phyloP scores from a whole-genome alignment of 2,888 invertebrate genomes.

The Drosophila atripex region DNA sequence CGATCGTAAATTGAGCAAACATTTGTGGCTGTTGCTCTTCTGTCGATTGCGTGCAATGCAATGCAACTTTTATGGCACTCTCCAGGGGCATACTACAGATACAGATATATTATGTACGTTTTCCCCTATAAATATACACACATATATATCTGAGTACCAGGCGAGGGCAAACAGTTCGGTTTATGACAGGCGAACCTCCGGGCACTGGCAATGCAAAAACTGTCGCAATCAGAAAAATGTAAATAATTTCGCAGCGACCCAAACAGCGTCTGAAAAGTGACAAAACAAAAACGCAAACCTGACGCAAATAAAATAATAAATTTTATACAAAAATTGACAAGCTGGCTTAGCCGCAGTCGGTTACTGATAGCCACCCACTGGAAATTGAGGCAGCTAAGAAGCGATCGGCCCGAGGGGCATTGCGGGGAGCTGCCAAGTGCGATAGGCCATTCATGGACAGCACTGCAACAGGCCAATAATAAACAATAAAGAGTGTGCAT shows the following conservation, averaged over 20 bases:
- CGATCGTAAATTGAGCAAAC: conserved; percentile 78
- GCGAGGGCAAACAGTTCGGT: conserved; percentile 68
- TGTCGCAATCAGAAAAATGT: conserved; percentile 75
- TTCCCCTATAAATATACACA: not conserved
- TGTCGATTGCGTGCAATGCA: conserved; percentile 75
- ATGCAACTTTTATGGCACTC: conserved; percentile 77
- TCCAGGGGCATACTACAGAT: conserved; percentile 27
- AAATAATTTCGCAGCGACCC: conserved; percentile 66
- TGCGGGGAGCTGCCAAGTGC: conserved; percentile 23
- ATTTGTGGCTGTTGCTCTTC: conserved; percentile 59
- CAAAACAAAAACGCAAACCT: conserved; percentile 47
- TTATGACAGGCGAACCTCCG: conserved; percentile 49
- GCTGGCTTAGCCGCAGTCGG: conserved; percentile 72
- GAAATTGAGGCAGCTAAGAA: not conserved
- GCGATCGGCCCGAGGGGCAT: not conserved
- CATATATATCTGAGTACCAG: conserved; percentile 23
- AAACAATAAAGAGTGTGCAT: conserved; percentile 27
- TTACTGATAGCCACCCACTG: conserved; percentile 47
- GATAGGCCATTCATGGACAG: conserved; percentile 45
- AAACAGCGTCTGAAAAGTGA: conserved; percentile 31
- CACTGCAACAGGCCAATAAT: conserved; percentile 11
- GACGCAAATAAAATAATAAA: conserved; percentile 80
- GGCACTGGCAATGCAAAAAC: conserved; percentile 61
- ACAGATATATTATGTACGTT: not conserved
- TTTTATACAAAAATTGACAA: conserved; percentile 79